A percentile compares a stretch with the other conserved stretches of the same genome.
These are phyloP conservation scores for Pangasius djambal DNA, from an alignment of 2,797 vertebrate genomes.

Conservation along the genomic window DNA sequence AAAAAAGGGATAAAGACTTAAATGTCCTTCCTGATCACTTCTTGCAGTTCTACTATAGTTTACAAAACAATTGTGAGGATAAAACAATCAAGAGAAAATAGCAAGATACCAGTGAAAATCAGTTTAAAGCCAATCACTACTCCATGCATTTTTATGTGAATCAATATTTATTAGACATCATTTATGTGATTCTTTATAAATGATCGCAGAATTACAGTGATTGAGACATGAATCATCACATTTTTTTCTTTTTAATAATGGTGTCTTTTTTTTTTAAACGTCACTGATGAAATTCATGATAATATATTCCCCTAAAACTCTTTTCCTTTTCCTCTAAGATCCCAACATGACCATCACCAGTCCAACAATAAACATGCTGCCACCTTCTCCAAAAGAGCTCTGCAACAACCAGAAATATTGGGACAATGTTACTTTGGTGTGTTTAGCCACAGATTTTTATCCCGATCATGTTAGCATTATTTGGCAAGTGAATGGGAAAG, in stretches of 20 bases:
- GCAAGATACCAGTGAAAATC: not conserved
- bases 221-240: not conserved
- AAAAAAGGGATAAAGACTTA: not conserved
- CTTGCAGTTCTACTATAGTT: not conserved
- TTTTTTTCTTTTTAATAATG: not conserved
- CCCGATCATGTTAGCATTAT: conserved; percentile 57
- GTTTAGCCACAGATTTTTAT: conserved; percentile 56
- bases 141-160: not conserved
- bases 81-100: not conserved
- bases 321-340: conserved; percentile 36
- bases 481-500: conserved; percentile 49
- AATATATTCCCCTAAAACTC: not conserved
- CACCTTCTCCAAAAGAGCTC: conserved; percentile 53
- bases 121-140: not conserved
- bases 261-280: not conserved
- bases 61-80: not conserved
- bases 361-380: conserved; percentile 48
- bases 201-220: not conserved
- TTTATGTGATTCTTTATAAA: not conserved
- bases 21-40: not conserved
- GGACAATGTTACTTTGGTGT: conserved; percentile 52
- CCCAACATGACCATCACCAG: not conserved
- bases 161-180: not conserved
- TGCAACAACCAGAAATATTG: not conserved
- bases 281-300: not conserved